phyloP scores from a whole-genome alignment of 1,140 invertebrate genomes.

The Drosophila sechellia region DNA sequence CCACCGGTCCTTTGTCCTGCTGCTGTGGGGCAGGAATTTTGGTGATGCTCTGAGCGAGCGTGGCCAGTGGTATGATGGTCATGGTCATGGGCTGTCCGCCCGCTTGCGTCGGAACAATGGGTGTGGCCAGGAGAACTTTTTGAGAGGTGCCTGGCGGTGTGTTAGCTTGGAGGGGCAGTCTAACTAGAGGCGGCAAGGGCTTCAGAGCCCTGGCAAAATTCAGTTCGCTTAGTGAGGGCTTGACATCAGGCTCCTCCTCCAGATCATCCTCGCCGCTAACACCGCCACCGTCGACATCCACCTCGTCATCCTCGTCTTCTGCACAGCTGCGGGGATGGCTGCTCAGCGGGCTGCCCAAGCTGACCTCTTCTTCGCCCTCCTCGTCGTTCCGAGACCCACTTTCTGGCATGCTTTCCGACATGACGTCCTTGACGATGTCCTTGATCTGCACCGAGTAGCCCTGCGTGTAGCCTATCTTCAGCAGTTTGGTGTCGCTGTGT shows the following conservation, averaged over 20 bases:
- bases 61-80: constrained; percentile 79
- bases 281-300: constrained; percentile 66
- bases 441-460: constrained; percentile 79
- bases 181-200: constrained; percentile 41
- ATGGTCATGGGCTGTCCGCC: constrained; percentile 67
- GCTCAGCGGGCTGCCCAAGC: constrained; percentile 47
- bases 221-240: constrained; percentile 55
- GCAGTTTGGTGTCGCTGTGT: constrained; percentile 61
- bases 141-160: constrained; percentile 64
- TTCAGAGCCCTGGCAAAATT: constrained; percentile 41
- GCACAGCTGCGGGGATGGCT: constrained; percentile 46
- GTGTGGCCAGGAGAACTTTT: constrained; percentile 78
- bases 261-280: constrained; percentile 46
- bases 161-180: constrained; percentile 57
- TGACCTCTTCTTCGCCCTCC: constrained; percentile 40
- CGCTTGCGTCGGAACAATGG: constrained; percentile 58
- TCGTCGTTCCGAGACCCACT: constrained; percentile 9
- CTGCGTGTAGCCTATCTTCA: constrained; percentile 74
- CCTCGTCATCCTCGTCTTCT: constrained; percentile 52
- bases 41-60: constrained; percentile 68
- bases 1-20: constrained; percentile 28
- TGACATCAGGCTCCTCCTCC: constrained; percentile 47
- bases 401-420: constrained; percentile 54
- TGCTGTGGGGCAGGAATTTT: constrained; percentile 27
- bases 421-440: constrained; percentile 76